A percentile compares a stretch with the other conserved stretches of the same genome.
These are phyloP conservation scores for Elysia chlorotica DNA, from an alignment of 1,140 invertebrate genomes.

Conservation along the genomic window DNA sequence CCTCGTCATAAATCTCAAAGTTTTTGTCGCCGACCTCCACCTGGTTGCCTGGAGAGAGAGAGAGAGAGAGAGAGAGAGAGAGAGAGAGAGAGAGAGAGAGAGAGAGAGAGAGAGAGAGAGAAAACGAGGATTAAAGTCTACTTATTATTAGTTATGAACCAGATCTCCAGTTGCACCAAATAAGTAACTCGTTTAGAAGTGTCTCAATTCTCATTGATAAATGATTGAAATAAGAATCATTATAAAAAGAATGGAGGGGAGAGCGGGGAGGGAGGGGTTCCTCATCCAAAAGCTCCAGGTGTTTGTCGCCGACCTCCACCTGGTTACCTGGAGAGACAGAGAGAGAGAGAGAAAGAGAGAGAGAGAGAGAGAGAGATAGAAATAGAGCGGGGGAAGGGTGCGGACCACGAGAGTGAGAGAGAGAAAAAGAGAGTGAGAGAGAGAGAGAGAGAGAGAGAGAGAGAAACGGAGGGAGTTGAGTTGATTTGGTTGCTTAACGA, in stretches of 20 bases:
- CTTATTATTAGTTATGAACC: no score
- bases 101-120: no score
- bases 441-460: background rate
- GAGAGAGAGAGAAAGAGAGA: background rate
- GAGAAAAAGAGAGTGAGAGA: background rate
- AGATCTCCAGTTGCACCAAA: no score
- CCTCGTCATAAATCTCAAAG: constrained; percentile 11
- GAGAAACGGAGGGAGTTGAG: background rate
- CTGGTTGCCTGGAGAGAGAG: constrained; percentile 3
- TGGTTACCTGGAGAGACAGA: constrained; percentile 3
- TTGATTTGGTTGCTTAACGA: no score
- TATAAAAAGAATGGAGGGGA: no score
- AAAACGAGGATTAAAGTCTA: no score
- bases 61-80: background rate
- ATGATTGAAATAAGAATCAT: no score
- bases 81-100: background rate
- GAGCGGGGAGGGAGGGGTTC: no score
- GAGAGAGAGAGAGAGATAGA: background rate
- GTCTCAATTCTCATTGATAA: no score
- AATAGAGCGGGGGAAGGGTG: background rate
- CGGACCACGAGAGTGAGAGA: background rate
- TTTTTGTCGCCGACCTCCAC: constrained; percentile 20
- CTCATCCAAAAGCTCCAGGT: constrained; percentile 13
- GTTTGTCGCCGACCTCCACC: constrained; percentile 19
- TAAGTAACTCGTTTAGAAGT: no score